Evolutionary conservation across 2,888 invertebrate species (phyloP), one percentile per base, ranked within the genome.

Genomic region (Eupeodes luniger): DNA sequence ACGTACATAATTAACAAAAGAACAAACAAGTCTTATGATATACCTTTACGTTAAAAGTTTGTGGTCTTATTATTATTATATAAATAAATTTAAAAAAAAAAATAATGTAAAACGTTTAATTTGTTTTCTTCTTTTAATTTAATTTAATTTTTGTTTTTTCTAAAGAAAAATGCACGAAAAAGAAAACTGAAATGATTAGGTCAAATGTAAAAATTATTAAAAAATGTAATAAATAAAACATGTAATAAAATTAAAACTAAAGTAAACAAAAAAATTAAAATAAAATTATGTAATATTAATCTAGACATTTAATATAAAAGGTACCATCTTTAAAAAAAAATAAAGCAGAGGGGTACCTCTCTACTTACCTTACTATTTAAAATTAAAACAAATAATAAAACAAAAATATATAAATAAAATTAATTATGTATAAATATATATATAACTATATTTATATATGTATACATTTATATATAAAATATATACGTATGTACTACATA

Each of bases 211-310:
- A 91, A 89, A 78, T 74, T 67, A 59, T 80, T 27, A 27, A 27
- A 75, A 76, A 74, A 76, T 49, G 11, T 19, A 69, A 57, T 34
- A 67, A 69, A 82, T 66, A 40, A 27, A 27, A 27, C 16, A 81
- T 77, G 83, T 86, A 85, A 70, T 70, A 85, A 70, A 70, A 55
- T 36, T 70, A 70, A 27, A 85, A 66, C 47, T 77, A 40, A 40
- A 40, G 40, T 40, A 40, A 40, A 40, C 6, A 40, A 40, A 40
- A 40, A 40, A 40, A 27, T 27, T 2, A 36, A 80, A 72, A 81
- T 53, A 79, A 81, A 82, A 89, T 84, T 91, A 91, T 91, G 90
- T 91, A 91, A 91, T 90, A 90, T 90, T 90, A 75, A 84, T 69
- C 53, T 81, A 79, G 78, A 83, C 19, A 59, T 79, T 70, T 67